Conservation (phyloP, 2,888 invertebrate species). For the Melanostoma mellinum region DNA sequence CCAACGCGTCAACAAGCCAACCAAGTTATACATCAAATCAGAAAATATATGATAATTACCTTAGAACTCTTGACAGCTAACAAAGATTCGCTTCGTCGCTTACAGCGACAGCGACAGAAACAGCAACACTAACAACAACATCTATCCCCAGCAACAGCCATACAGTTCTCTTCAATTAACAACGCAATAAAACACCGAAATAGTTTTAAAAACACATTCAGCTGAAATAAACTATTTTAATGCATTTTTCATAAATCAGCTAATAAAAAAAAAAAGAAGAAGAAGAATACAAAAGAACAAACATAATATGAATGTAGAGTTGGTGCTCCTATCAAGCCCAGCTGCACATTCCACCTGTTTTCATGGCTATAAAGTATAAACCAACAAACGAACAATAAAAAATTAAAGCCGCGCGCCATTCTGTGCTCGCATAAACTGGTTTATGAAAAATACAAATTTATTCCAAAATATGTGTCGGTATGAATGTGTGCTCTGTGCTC, state of each 20-base stretch:
- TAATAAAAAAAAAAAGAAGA: constrained; percentile 16
- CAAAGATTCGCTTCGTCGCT: too few species aligned
- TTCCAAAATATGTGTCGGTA: neutral
- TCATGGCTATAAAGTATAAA: constrained; percentile 9
- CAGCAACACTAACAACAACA: neutral
- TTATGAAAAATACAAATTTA: constrained; percentile 14
- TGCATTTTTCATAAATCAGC: constrained; percentile 28
- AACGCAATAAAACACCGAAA: constrained; percentile 31
- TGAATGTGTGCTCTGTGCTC: constrained; percentile 10
- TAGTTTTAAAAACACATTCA: neutral
- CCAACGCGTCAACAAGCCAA: too few species aligned
- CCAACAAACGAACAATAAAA: neutral
- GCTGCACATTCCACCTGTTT: constrained; percentile 50
- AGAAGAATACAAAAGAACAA: neutral
- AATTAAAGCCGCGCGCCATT: constrained; percentile 12
- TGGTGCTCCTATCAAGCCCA: constrained; percentile 14
- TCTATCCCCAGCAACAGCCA: neutral
- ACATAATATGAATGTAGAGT: constrained; percentile 25
- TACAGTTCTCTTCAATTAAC: constrained; percentile 28
- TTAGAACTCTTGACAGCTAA: too few species aligned
- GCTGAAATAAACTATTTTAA: constrained; percentile 10
- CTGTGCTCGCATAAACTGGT: constrained; percentile 1
- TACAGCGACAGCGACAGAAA: neutral
- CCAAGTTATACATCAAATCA: too few species aligned
- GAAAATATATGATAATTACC: too few species aligned